Evolutionary conservation across 2,888 invertebrate genomes (phyloP).

Genomic region (Patella depressa): DNA sequence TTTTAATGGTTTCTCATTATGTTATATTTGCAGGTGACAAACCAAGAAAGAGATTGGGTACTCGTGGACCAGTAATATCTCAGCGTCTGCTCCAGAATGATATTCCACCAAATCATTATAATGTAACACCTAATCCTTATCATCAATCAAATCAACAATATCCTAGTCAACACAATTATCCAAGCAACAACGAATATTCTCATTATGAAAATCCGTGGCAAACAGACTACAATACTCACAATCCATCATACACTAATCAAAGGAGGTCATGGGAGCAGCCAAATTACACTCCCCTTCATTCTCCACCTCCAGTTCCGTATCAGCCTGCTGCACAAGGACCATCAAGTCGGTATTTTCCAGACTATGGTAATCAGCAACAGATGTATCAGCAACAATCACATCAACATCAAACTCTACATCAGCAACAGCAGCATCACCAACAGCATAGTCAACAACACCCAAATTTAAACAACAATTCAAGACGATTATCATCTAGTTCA

Average conservation of each 20-base stretch:
- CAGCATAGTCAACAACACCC: background rate
- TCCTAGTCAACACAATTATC: conserved; percentile 8
- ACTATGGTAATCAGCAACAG: conserved; percentile 22
- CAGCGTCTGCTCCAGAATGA: conserved; percentile 14
- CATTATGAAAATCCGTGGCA: conserved; percentile 13
- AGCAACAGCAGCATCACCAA: background rate
- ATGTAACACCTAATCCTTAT: background rate
- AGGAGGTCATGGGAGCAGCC: conserved; percentile 16
- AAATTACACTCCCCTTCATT: conserved; percentile 1
- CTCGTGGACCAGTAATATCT: conserved; percentile 37
- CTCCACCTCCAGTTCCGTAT: background rate
- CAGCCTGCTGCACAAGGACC: conserved; percentile 7
- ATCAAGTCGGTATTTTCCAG: background rate
- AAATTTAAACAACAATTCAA: background rate
- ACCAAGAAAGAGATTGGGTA: conserved; percentile 41
- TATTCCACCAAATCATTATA: background rate
- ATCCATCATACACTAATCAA: conserved; percentile 3
- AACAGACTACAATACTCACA: conserved; percentile 5
- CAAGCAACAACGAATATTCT: conserved; percentile 19
- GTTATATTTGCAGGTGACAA: conserved; percentile 28
- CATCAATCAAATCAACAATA: conserved; percentile 15
- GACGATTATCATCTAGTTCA: background rate
- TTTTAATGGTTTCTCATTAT: background rate
- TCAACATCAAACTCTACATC: background rate
- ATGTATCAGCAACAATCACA: conserved; percentile 13